Conservation (phyloP, 2,888 invertebrate genomes). For the Apoda limacodes region DNA sequence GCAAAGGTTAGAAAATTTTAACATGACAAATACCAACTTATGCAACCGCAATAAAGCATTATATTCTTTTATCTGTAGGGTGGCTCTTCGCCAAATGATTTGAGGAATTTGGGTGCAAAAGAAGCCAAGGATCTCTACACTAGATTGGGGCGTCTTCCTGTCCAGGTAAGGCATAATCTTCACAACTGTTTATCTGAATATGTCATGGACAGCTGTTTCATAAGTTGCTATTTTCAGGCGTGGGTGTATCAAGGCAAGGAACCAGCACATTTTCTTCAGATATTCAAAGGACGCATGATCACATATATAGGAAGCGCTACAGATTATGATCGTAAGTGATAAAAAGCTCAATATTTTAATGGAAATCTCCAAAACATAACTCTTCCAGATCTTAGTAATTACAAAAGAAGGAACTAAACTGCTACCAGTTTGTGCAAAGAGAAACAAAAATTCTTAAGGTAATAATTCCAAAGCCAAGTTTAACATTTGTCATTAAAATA, state of each 20-base stretch:
- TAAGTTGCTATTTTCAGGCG: constrained; percentile 49
- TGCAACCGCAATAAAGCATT: too few relatives aligned
- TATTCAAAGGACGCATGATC: constrained; percentile 88
- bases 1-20: too few relatives aligned
- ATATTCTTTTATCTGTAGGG: too few relatives aligned
- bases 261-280: constrained; percentile 90
- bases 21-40: too few relatives aligned
- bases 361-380: too few relatives aligned
- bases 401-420: too few relatives aligned
- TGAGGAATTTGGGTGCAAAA: constrained; percentile 77
- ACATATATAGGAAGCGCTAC: constrained; percentile 77
- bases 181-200: constrained; percentile 1
- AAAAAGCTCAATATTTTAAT: not conserved
- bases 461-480: too few relatives aligned
- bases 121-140: constrained; percentile 70
- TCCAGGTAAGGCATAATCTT: constrained; percentile 38
- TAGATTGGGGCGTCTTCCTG: constrained; percentile 59
- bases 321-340: constrained; percentile 72
- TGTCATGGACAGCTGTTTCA: constrained; percentile 3
- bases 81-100: constrained; percentile 78
- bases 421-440: not conserved
- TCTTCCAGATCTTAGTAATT: too few relatives aligned
- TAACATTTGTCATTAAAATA: too few relatives aligned
- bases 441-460: too few relatives aligned
- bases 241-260: constrained; percentile 90